These are phyloP conservation scores for Tetrax tetrax DNA, from an alignment of 2,113 vertebrate species.

Conservation along the genomic window DNA sequence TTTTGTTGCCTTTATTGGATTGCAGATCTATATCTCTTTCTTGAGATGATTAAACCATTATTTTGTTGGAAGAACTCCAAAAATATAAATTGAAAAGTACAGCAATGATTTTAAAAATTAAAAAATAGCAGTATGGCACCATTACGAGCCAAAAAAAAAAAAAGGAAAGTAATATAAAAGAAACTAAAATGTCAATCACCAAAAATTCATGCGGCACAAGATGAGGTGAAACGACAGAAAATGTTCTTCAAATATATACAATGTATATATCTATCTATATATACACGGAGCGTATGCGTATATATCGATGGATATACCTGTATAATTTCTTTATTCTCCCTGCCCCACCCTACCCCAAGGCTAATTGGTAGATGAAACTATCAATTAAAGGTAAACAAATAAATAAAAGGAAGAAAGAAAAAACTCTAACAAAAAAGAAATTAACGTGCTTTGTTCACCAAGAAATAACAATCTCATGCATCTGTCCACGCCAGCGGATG, in stretches of 20 bases:
- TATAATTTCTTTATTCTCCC: slow-evolving; percentile 75
- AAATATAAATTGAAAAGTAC: slow-evolving; percentile 59
- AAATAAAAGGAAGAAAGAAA: slow-evolving; percentile 57
- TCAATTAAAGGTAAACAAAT: slow-evolving; percentile 69
- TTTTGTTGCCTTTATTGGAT: slow-evolving; percentile 94
- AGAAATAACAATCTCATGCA: slow-evolving; percentile 80
- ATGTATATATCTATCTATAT: slow-evolving; percentile 73
- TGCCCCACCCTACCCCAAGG: slow-evolving; percentile 73
- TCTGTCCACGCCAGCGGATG: slow-evolving; percentile 79
- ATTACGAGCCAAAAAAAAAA: slow-evolving; percentile 59
- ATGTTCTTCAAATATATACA: slow-evolving; percentile 80
- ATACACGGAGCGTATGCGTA: slow-evolving; percentile 54
- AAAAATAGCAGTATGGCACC: slow-evolving; percentile 79
- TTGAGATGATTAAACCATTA: slow-evolving; percentile 62
- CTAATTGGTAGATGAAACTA: slow-evolving; percentile 82
- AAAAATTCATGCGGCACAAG: slow-evolving; percentile 99
- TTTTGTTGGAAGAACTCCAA: slow-evolving; percentile 68
- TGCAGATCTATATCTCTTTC: slow-evolving; percentile 77
- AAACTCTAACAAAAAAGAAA: slow-evolving; percentile 70
- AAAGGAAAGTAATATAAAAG: slow-evolving; percentile 64
- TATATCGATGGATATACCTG: slow-evolving; percentile 79
- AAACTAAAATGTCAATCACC: slow-evolving; percentile 87
- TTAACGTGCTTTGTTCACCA: slow-evolving; percentile 72
- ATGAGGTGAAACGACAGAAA: slow-evolving; percentile 92
- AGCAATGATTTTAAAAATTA: slow-evolving; percentile 74